Evolutionary conservation across 2,113 vertebrate species (phyloP).

Genomic region (zebrafish (Danio rerio)): GRCz12tu NC_133194.1:47539501-47540000

Average conservation of each 20-base stretch:
- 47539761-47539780: no score
- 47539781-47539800: no score
- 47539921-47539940: no score
- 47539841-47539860: no score
- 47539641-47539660: not conserved
- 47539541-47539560: slow-evolving; percentile 42
- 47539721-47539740: not conserved
- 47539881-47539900: no score
- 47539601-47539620: slow-evolving; percentile 13
- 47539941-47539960: no score
- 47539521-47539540: slow-evolving; percentile 46
- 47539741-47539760: not conserved
- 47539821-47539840: no score
- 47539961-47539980: no score
- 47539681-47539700: not conserved
- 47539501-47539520: slow-evolving; percentile 48
- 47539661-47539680: not conserved
- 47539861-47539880: no score
- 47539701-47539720: not conserved
- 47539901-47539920: no score
- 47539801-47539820: no score
- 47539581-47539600: slow-evolving; percentile 3
- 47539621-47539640: slow-evolving; percentile 25
- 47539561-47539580: not conserved
- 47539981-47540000: no score